phyloP scores from a whole-genome alignment of 2,113 vertebrate genomes.

The Silurus meridionalis region DNA sequence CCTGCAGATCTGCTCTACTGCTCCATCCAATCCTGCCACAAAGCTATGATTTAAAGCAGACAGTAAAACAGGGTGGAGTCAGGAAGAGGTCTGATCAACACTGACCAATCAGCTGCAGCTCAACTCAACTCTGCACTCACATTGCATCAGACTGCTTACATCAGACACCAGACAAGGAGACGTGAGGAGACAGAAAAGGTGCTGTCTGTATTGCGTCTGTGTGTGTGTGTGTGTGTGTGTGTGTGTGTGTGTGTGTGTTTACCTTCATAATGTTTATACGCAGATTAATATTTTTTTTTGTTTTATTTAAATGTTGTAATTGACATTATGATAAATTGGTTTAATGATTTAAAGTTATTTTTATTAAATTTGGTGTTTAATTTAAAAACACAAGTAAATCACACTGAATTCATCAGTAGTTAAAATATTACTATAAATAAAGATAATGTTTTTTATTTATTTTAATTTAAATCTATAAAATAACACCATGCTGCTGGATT shows the following conservation, averaged over 20 bases:
- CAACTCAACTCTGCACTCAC: background rate
- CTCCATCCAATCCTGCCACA: background rate
- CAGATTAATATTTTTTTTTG: background rate
- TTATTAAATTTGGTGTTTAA: no score
- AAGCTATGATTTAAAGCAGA: background rate
- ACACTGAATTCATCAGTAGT: no score
- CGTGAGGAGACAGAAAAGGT: background rate
- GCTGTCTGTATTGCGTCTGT: background rate
- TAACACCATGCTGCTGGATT: no score
- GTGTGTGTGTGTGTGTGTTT: background rate
- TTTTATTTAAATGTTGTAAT: no score
- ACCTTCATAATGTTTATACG: background rate
- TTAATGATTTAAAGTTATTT: no score
- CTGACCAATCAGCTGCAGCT: conserved; percentile 2
- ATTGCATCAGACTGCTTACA: conserved; percentile 9
- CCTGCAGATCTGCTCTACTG: background rate
- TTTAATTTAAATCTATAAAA: no score
- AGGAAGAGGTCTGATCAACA: background rate
- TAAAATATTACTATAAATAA: no score
- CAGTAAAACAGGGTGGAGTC: background rate
- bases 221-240: conserved; percentile 1
- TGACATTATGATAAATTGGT: no score
- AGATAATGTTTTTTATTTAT: no score
- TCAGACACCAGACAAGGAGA: background rate
- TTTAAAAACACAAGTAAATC: no score